A percentile compares a stretch with the other conserved stretches of the same genome.
Evolutionary conservation across 2,113 vertebrate species (phyloP).

Genomic region (Chamaea fasciata): DNA sequence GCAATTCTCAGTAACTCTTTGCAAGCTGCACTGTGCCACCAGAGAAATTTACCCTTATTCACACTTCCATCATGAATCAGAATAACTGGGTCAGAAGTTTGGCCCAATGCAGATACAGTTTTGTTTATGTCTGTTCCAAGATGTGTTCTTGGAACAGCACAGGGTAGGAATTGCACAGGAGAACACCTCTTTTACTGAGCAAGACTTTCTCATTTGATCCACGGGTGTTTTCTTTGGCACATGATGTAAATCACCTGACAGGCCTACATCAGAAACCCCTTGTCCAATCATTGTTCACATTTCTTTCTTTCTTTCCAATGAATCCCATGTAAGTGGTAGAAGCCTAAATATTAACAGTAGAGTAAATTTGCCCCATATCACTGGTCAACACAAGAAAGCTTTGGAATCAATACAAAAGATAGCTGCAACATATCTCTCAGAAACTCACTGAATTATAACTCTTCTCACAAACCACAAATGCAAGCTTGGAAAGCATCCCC

Average conservation of each 20-base stretch:
- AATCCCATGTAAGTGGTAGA: not conserved
- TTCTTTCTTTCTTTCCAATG: not conserved
- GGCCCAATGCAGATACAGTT: accelerated
- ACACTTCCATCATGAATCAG: not conserved
- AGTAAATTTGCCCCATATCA: not conserved
- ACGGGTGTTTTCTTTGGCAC: not conserved
- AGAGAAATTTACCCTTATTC: not conserved
- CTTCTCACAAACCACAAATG: not conserved
- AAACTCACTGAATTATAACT: not conserved
- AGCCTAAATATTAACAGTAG: not conserved
- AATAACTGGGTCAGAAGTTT: not conserved
- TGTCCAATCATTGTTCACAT: not conserved
- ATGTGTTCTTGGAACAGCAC: not conserved
- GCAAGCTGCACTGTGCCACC: not conserved
- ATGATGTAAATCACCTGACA: not conserved
- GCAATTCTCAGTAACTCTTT: not conserved
- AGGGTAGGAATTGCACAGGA: not conserved
- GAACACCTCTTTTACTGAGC: not conserved
- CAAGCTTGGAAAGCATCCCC: not conserved
- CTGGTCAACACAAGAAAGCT: not conserved
- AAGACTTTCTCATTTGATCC: not conserved
- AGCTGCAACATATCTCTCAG: not conserved
- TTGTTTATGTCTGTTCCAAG: not conserved
- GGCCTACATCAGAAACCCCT: not conserved
- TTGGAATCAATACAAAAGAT: not conserved